phyloP scores from a whole-genome alignment of 2,113 vertebrate species.

The Elachura formosa region DNA sequence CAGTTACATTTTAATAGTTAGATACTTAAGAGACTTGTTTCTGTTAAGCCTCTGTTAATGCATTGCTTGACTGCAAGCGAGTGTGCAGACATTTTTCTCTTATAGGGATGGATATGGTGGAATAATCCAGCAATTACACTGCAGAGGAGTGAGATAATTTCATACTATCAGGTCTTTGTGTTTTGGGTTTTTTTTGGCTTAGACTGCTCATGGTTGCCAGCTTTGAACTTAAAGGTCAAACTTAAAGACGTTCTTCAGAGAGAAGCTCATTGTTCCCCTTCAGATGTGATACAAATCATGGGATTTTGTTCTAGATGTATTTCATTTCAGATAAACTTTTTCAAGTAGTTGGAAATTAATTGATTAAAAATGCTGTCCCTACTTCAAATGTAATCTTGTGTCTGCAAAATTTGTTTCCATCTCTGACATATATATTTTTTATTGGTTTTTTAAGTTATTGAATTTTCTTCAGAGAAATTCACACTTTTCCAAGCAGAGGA shows the following conservation, averaged over 20 bases:
- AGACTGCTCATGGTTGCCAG: neutral
- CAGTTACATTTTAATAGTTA: neutral
- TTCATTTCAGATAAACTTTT: neutral
- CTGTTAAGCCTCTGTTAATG: neutral
- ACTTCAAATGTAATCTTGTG: neutral
- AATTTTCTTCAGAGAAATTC: neutral
- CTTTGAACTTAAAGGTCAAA: slow-evolving; percentile 7
- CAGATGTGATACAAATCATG: neutral
- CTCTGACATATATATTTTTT: neutral
- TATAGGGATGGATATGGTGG: neutral
- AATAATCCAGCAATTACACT: neutral
- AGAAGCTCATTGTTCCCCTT: neutral
- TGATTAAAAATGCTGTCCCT: neutral
- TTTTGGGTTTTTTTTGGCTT: neutral
- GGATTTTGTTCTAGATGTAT: neutral
- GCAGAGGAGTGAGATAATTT: neutral
- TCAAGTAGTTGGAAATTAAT: neutral
- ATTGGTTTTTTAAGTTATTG: neutral
- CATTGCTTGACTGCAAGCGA: neutral
- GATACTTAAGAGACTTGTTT: neutral
- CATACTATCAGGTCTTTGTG: neutral
- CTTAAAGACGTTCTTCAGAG: neutral
- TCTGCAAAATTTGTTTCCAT: neutral
- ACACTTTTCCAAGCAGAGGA: neutral
- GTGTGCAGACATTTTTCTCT: neutral